Percentiles rank a stretch among this genome's conserved stretches.
Evolutionary conservation across 2,888 invertebrate species (phyloP).

Genomic region (Syrista parreyssii): DNA sequence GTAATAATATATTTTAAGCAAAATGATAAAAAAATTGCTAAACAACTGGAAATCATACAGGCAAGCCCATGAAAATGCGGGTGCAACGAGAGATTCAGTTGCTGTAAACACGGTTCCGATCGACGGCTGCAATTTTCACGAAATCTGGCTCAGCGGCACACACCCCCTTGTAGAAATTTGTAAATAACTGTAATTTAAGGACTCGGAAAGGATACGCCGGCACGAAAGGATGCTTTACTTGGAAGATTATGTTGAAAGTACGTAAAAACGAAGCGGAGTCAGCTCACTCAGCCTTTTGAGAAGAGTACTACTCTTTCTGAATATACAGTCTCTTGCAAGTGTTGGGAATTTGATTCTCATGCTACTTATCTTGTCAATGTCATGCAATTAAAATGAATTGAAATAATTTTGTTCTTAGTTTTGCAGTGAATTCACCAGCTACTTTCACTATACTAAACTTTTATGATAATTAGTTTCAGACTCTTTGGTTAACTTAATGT

Average conservation of each 20-base stretch:
- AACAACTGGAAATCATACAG: background rate
- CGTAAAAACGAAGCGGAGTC: slow-evolving; percentile 66
- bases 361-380: background rate
- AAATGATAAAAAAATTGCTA: slow-evolving; percentile 25
- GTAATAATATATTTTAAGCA: slow-evolving; percentile 26
- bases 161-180: slow-evolving; percentile 42
- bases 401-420: background rate
- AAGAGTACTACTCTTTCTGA: slow-evolving; percentile 46
- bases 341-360: background rate
- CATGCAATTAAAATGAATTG: slow-evolving; percentile 5
- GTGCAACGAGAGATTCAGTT: slow-evolving; percentile 46
- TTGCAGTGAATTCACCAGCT: background rate
- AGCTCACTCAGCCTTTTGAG: slow-evolving; percentile 22
- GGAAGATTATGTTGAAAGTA: slow-evolving; percentile 98
- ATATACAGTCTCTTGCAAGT: slow-evolving; percentile 23
- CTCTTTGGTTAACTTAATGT: slow-evolving; percentile 28
- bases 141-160: slow-evolving; percentile 36
- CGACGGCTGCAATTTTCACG: slow-evolving; percentile 46
- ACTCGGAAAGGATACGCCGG: slow-evolving; percentile 36
- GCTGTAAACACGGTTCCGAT: slow-evolving; percentile 54
- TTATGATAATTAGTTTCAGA: background rate
- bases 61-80: slow-evolving; percentile 33
- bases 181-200: slow-evolving; percentile 42
- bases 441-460: background rate
- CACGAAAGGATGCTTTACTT: slow-evolving; percentile 88